Percentiles rank a stretch among this genome's conserved stretches.
Evolutionary conservation across 30 jellyfish, hydroid and myxozoan species (phyloP).

Genomic region (Hydractinia symbiolongicarpus): DNA sequence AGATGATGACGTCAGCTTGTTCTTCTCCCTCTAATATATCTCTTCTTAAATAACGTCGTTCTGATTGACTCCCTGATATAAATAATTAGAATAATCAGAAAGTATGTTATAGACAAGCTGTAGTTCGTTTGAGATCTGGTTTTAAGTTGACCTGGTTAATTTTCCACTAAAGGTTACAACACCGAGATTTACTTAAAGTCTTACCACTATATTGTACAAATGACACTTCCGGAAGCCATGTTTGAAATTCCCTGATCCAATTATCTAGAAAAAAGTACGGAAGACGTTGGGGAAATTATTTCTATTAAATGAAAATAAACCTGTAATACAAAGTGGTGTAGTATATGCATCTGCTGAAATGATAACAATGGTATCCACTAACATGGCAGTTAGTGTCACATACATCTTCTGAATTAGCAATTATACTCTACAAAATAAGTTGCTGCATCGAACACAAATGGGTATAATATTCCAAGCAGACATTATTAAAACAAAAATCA

Average conservation of each 20-base stretch:
- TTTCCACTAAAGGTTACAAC: background rate
- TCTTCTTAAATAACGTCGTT: conserved; percentile 47
- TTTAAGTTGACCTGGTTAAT: background rate
- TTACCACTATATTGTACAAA: conserved; percentile 51
- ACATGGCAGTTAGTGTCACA: too few relatives aligned
- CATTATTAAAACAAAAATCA: too few relatives aligned
- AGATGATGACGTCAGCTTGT: conserved; percentile 41
- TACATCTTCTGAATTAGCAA: too few relatives aligned
- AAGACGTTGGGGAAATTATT: background rate
- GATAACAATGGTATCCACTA: too few relatives aligned
- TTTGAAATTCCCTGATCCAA: conserved; percentile 80
- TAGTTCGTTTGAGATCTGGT: too few relatives aligned
- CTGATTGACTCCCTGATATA: conserved; percentile 56
- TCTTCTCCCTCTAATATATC: conserved; percentile 51
- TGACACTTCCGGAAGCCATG: conserved; percentile 74
- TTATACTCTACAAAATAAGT: too few relatives aligned
- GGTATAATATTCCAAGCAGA: too few relatives aligned
- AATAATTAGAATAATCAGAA: background rate
- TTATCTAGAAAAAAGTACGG: conserved; percentile 35
- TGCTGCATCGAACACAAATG: too few relatives aligned
- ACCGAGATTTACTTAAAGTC: conserved; percentile 4
- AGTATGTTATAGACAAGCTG: background rate
- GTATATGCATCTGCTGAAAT: too few relatives aligned
- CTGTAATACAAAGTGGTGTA: too few relatives aligned
- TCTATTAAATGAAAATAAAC: too few relatives aligned